Evolutionary conservation across 2,888 invertebrate genomes (phyloP), one percentile per base, ranked within the genome.

Genomic region (Steinernema hermaphroditum): DNA sequence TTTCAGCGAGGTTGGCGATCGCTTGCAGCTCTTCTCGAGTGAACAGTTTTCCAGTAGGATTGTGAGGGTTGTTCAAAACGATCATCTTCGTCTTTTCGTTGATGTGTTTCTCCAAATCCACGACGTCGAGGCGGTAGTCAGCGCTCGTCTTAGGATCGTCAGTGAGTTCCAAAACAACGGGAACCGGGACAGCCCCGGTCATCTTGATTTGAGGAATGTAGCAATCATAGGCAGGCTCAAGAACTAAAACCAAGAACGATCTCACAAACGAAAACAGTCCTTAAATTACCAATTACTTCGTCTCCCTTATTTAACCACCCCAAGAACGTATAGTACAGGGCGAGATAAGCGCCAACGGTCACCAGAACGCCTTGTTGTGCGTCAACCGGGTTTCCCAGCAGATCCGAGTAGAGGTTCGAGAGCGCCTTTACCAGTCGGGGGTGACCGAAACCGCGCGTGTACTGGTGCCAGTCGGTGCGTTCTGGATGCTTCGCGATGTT

Each of bases 201-300:
- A 82, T 80, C 46, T 54, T 90, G 16, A 96, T 92, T 93, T 97
- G 95, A 0, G 95, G 94, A 80, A 93, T 93, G 86, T 99, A 98
- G 86, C 96, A 97, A 88, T 98, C 98, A 87, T 95, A 99, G 88
- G 92, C 97, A 0, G 98, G 98, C 87, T 98, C 98, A 78, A 98
- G 94, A 29, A 98, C 83, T 84, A 69, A 81, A 78, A 22, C 27
- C 12, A 27, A 6, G 34, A 16, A 70, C 29, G 14, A 34, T 19
- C 27, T 69, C 27, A 14, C 19, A 14, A 16, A 29, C n/a, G 16
- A 74, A 71, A 50, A 50, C 24, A n/a, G 12, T 19, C 1, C 24
- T 62, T 8, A 32, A 75, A 78, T 77, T 37, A 83, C 84, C 79
- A 14, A 85, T 77, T 72, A 89, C 90, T 86, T 90, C 90, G 82